Percentiles rank a stretch among this genome's conserved stretches.
Evolutionary conservation across 2,888 invertebrate species (phyloP).

Genomic region (Tryphoninae sp.): DNA sequence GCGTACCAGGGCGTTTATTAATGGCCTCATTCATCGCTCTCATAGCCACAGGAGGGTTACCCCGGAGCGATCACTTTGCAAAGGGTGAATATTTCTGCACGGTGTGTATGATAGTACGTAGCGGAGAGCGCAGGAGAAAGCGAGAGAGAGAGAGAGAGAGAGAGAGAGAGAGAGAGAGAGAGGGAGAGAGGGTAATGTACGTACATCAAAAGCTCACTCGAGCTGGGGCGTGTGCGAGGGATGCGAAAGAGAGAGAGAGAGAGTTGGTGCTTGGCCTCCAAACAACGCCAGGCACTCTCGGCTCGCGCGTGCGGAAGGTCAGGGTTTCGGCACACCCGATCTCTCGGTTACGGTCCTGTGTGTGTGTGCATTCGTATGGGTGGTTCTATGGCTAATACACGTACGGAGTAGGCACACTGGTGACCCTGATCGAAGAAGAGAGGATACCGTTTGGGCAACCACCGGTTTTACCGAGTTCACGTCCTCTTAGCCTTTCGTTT

Average conservation of each 20-base stretch:
- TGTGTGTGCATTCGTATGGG: constrained; percentile 44
- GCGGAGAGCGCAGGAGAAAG: neutral
- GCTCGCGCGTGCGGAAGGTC: constrained; percentile 70
- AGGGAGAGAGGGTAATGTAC: constrained; percentile 38
- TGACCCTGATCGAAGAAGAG: constrained; percentile 50
- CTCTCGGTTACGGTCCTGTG: constrained; percentile 41
- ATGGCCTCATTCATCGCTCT: constrained; percentile 65
- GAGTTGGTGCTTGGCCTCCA: constrained; percentile 35
- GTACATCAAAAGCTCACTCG: constrained; percentile 53
- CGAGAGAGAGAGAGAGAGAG: constrained; percentile 9
- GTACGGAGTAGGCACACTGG: constrained; percentile 30
- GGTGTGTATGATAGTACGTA: constrained; percentile 56
- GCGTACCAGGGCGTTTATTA: constrained; percentile 62
- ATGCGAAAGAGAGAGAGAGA: constrained; percentile 30
- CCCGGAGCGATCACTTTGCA: constrained; percentile 63
- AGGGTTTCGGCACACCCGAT: constrained; percentile 68
- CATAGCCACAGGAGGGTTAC: constrained; percentile 63
- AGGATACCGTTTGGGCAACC: constrained; percentile 32
- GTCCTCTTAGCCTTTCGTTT: constrained; percentile 59
- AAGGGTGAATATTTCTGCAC: constrained; percentile 65
- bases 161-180: constrained; percentile 9
- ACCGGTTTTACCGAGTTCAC: neutral
- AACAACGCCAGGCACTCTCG: constrained; percentile 31
- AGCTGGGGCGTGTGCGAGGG: constrained; percentile 54
- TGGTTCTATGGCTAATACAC: constrained; percentile 53